Percentiles rank a stretch among this genome's conserved stretches.
Evolutionary conservation across 2,113 vertebrate genomes (phyloP).

Genomic region (Hippocampus abdominalis): DNA sequence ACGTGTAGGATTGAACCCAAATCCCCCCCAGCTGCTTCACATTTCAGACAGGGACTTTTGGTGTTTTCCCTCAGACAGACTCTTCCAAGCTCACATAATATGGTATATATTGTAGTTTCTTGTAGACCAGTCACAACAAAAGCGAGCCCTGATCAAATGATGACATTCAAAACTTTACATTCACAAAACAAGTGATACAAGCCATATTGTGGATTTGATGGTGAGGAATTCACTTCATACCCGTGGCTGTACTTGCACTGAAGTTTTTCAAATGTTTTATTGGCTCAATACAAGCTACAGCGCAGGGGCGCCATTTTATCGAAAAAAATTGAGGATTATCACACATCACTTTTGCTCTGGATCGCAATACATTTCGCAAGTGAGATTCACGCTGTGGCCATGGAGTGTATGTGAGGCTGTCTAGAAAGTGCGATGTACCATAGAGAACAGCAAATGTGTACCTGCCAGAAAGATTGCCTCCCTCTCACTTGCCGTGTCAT

Average conservation of each 20-base stretch:
- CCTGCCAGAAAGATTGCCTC: neutral
- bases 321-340: neutral
- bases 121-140: neutral
- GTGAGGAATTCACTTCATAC: neutral
- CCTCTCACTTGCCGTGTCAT: slow-evolving; percentile 12
- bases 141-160: neutral
- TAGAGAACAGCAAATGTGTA: neutral
- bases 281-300: neutral
- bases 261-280: neutral
- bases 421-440: neutral
- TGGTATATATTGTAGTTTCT: neutral
- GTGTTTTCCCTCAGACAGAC: neutral
- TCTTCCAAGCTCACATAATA: no score
- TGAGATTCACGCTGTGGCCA: neutral
- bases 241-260: neutral
- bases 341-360: neutral
- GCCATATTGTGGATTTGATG: neutral
- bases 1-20: no score
- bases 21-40: neutral
- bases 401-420: neutral
- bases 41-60: neutral
- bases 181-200: neutral
- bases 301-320: neutral
- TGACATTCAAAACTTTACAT: neutral
- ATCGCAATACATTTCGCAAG: neutral